Conservation (phyloP, 2,888 invertebrate species). For the Nudaria mundana region DNA sequence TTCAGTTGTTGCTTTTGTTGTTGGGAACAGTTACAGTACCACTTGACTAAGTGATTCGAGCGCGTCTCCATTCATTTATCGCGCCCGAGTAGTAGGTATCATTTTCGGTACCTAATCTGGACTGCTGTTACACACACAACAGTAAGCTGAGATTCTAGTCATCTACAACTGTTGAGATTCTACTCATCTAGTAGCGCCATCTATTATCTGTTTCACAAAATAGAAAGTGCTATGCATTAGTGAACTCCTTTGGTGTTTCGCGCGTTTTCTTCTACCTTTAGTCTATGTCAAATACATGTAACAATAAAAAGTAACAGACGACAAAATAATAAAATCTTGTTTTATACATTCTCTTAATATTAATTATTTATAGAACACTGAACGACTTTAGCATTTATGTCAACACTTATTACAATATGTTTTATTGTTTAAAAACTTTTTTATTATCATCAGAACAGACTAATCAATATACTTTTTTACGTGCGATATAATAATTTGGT, state of each 20-base stretch:
- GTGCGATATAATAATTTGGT: not conserved
- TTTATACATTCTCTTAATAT: slow-evolving; percentile 41
- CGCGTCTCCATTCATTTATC: too few species aligned
- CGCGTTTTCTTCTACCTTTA: too few species aligned
- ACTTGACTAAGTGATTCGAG: too few species aligned
- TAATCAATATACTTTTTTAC: slow-evolving; percentile 61
- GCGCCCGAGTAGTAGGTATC: too few species aligned
- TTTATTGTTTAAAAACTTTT: slow-evolving; percentile 51
- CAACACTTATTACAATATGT: slow-evolving; percentile 70
- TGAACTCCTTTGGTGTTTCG: too few species aligned
- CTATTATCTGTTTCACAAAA: not conserved
- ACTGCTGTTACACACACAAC: too few species aligned
- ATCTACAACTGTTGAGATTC: too few species aligned
- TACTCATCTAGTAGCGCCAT: not conserved
- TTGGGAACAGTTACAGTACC: too few species aligned
- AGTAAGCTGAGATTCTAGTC: too few species aligned
- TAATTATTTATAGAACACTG: slow-evolving; percentile 56
- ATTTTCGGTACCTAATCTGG: too few species aligned
- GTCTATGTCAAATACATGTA: not conserved
- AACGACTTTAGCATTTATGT: slow-evolving; percentile 63
- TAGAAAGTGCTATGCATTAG: too few species aligned
- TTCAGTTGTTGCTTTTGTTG: too few species aligned
- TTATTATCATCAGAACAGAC: slow-evolving; percentile 60
- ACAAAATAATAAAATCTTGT: slow-evolving; percentile 18
- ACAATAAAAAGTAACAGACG: slow-evolving; percentile 1